Evolutionary conservation across 2,113 vertebrate species (phyloP).

Genomic region (Nesogale talazaci): DNA sequence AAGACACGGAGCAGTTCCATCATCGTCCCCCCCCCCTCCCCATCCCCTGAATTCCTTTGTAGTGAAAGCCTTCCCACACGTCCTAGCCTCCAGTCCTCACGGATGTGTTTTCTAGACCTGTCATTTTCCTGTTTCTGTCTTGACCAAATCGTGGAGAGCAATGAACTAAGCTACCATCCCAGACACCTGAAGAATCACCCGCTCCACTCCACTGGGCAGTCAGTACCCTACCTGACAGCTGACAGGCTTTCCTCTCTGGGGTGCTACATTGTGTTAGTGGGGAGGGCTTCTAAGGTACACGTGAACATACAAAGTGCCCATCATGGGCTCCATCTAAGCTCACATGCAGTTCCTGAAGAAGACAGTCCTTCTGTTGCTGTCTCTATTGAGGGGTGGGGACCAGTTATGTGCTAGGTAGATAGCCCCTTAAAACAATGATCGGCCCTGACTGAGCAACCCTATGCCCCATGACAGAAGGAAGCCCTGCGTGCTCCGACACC

Average conservation of each 20-base stretch:
- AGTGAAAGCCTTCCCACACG: too few species aligned
- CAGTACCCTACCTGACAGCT: not conserved
- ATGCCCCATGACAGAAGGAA: too few species aligned
- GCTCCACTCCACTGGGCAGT: not conserved
- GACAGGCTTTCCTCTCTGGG: not conserved
- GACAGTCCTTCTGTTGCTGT: not conserved
- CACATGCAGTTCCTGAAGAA: not conserved
- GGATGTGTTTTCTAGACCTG: not conserved
- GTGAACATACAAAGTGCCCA: not conserved
- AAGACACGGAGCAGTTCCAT: accelerated
- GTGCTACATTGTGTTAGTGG: not conserved
- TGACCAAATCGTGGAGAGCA: not conserved
- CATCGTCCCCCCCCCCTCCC: not conserved
- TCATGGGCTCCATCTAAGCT: not conserved
- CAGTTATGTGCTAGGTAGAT: too few species aligned
- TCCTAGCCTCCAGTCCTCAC: not conserved
- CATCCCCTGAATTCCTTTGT: too few species aligned
- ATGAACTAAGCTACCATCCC: not conserved
- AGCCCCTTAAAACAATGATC: too few species aligned
- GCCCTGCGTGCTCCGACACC: too few species aligned
- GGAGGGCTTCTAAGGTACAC: not conserved
- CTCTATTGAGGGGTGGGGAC: too few species aligned
- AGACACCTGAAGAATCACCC: not conserved
- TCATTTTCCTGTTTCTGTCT: not conserved
- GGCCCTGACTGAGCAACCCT: too few species aligned